Evolutionary conservation across 2,797 vertebrate genomes (phyloP).

Genomic region (Valencia hispanica): DNA sequence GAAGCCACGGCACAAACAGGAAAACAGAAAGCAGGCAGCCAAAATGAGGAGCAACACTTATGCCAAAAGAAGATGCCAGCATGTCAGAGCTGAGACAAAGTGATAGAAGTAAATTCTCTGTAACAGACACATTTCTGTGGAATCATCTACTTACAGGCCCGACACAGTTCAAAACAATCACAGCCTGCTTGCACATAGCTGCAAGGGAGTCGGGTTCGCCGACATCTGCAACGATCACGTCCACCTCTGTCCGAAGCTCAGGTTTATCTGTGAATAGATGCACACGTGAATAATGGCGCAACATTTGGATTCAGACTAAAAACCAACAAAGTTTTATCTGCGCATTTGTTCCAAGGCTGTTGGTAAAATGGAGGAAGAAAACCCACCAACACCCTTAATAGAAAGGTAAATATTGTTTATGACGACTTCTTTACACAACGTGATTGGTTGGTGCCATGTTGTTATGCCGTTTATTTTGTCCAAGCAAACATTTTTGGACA

Average conservation of each 20-base stretch:
- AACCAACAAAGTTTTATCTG: not conserved
- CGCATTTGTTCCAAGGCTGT: not conserved
- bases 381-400: not conserved
- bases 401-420: not conserved
- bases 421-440: not conserved
- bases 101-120: conserved; percentile 8
- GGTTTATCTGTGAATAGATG: conserved; percentile 81
- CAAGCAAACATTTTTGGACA: not conserved
- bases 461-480: not conserved
- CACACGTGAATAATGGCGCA: not conserved
- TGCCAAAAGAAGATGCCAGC: conserved; percentile 16
- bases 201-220: conserved; percentile 86
- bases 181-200: conserved; percentile 90
- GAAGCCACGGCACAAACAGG: not conserved
- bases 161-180: conserved; percentile 93
- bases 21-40: not conserved
- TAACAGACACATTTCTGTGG: conserved; percentile 2
- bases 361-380: not conserved
- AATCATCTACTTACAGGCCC: conserved; percentile 88
- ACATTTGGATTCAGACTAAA: not conserved
- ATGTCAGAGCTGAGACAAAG: conserved; percentile 16
- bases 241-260: conserved; percentile 86
- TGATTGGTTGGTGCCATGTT: too few species aligned
- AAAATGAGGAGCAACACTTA: conserved; percentile 3
- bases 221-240: conserved; percentile 90